Percentiles rank a stretch among this genome's conserved stretches.
Conservation (phyloP, 2,797 vertebrate genomes). For the Microctenopoma stevenorrisi region DNA sequence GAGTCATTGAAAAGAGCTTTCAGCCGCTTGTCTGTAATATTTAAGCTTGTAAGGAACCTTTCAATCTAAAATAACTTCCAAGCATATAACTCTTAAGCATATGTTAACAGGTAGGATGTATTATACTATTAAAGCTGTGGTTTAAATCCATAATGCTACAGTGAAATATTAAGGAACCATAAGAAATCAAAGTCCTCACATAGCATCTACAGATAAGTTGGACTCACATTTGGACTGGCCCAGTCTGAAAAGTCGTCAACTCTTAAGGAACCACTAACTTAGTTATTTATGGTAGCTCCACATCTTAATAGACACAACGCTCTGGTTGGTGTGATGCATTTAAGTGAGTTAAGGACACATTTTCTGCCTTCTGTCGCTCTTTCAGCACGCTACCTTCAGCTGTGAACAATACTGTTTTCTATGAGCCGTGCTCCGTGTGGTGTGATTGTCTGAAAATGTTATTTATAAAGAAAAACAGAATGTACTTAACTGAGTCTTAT, state of each 20-base stretch:
- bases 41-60: conserved; percentile 21
- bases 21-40: conserved; percentile 23
- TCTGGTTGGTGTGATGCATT: conserved; percentile 21
- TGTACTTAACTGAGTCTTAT: conserved; percentile 15
- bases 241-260: conserved; percentile 1
- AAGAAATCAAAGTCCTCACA: conserved; percentile 16
- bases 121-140: conserved; percentile 31
- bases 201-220: conserved; percentile 36
- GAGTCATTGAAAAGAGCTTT: conserved; percentile 12
- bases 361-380: conserved; percentile 46
- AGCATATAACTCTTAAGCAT: conserved; percentile 1
- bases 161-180: conserved; percentile 15
- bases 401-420: conserved; percentile 39
- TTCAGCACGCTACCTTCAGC: conserved; percentile 57
- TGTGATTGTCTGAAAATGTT: conserved; percentile 22
- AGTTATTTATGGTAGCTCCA: conserved; percentile 22
- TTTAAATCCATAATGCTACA: conserved; percentile 29
- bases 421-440: conserved; percentile 28
- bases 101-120: conserved; percentile 21
- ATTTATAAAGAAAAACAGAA: neutral
- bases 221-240: conserved; percentile 7
- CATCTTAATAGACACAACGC: neutral
- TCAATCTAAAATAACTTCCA: conserved; percentile 20
- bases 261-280: conserved; percentile 19
- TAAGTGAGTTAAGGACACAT: conserved; percentile 27